These are phyloP conservation scores for Drosophila diplacantha DNA, from an alignment of 2,888 invertebrate genomes.

Conservation along the genomic window DNA sequence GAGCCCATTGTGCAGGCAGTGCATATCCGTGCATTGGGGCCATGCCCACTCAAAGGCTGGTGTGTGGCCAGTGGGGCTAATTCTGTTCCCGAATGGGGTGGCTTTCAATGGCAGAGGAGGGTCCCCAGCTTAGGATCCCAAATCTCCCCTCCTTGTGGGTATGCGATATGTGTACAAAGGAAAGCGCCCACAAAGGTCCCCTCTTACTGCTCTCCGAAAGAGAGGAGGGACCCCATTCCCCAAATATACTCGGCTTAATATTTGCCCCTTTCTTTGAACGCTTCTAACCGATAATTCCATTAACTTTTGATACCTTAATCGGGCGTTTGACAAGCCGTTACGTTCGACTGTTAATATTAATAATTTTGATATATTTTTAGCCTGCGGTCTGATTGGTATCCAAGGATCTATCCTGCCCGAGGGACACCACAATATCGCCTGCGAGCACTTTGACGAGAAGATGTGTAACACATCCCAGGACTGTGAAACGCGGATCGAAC, in stretches of 20 bases:
- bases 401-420: constrained; percentile 66
- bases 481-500: constrained; percentile 79
- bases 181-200: constrained; percentile 27
- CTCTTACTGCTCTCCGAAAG: background rate
- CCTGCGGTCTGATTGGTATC: constrained; percentile 30
- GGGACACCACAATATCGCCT: constrained; percentile 70
- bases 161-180: constrained; percentile 64
- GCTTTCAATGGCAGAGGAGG: constrained; percentile 36
- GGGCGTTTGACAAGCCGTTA: background rate
- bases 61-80: constrained; percentile 63
- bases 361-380: constrained; percentile 15
- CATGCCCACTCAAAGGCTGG: constrained; percentile 57
- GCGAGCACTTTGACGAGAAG: constrained; percentile 74
- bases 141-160: constrained; percentile 19
- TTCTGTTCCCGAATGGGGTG: constrained; percentile 62
- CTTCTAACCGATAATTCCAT: constrained; percentile 32
- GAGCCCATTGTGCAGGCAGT: constrained; percentile 42
- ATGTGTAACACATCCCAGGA: constrained; percentile 77
- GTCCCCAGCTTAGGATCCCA: constrained; percentile 9
- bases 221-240: constrained; percentile 10
- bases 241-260: constrained; percentile 8
- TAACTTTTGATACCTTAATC: constrained; percentile 41
- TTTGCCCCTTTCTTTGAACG: constrained; percentile 2
- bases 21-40: constrained; percentile 56
- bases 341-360: background rate